phyloP scores from a whole-genome alignment of 2,797 vertebrate species.

The Mionectes olivaceus region DNA sequence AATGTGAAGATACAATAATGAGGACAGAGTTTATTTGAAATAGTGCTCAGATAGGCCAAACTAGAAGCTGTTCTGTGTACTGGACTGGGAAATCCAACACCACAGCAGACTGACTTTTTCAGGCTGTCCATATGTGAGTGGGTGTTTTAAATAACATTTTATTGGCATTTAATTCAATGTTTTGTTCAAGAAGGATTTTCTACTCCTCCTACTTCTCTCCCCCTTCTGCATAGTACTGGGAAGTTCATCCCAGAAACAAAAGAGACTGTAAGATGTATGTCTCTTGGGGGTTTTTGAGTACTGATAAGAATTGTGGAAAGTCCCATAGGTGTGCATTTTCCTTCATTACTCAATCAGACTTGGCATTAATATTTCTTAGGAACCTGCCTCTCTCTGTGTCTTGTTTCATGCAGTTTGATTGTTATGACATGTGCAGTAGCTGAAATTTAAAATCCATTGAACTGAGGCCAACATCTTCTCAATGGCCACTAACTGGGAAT shows the following conservation, averaged over 20 bases:
- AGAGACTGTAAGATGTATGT: background rate
- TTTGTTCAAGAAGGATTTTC: background rate
- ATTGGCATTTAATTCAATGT: background rate
- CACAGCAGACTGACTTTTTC: background rate
- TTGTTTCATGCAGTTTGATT: background rate
- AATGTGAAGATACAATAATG: background rate
- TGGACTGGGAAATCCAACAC: background rate
- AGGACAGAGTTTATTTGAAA: background rate
- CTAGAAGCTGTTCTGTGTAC: background rate
- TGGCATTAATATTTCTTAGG: background rate
- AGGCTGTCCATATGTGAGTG: background rate
- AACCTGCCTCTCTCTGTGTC: background rate
- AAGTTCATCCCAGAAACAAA: slow-evolving; percentile 22
- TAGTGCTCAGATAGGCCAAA: background rate
- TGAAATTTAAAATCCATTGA: slow-evolving; percentile 32
- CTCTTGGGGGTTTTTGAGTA: slow-evolving; percentile 23
- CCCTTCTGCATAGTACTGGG: background rate
- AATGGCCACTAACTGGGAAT: background rate
- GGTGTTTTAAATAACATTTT: background rate
- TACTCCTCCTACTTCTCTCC: background rate
- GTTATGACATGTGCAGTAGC: slow-evolving; percentile 9
- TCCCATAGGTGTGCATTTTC: slow-evolving; percentile 55
- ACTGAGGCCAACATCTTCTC: background rate
- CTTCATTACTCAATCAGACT: slow-evolving; percentile 54
- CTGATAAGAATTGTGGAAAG: slow-evolving; percentile 48